Base-by-base conservation (phyloP, 2,797 vertebrate genomes). In the Alcedo quadribrachys region DNA sequence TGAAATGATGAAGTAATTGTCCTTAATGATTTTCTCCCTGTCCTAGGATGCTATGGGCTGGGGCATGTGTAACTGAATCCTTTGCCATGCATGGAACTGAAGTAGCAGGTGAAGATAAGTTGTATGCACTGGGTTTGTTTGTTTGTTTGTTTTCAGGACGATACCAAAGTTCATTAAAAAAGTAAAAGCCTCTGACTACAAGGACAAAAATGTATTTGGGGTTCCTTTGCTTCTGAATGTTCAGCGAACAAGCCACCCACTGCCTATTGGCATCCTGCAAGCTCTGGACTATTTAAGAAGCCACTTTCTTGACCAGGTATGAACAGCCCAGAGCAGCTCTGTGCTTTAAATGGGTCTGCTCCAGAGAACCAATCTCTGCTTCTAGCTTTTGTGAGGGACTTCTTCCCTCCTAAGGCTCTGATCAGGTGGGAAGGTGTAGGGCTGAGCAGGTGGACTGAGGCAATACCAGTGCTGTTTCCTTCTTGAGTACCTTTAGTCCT, bases 261-360 rank as follows among this genome's bases (percentile, higher is more conserved):
- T 99, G 87, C 98, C 98, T 18, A 98, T 97, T 2, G 95, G 98
- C 92, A 98, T 99, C 84, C 97, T 98, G 76, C 96, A 97, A 91
- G 98, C 98, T 3, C 97, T 99, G 97, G 95, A 98, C 57, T 98
- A 98, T 60, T 97, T 99, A 69, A 98, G 97, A 81, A 97, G 92
- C 11, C 94, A 98, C 66, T 98, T 98, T 78, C 96, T 99, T 80
- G 98, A 99, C 96, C 98, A 99, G 98, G 98, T 99, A 95, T 32
- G 86, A 61, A 7, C 69, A 51, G 25, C 50, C 81, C 6, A 1
- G 55, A 66, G 88, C 60, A 62, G n/a, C 48, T 76, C 35, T 46
- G 37, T 18, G 55, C 58, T n/a, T 4, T 21, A 11, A 60, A 15
- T 1, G 1, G 82, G 4, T 70, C 70, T 81, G 37, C 62, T 76